phyloP scores from a whole-genome alignment of 2,113 vertebrate genomes.

The Thunnus thynnus region DNA sequence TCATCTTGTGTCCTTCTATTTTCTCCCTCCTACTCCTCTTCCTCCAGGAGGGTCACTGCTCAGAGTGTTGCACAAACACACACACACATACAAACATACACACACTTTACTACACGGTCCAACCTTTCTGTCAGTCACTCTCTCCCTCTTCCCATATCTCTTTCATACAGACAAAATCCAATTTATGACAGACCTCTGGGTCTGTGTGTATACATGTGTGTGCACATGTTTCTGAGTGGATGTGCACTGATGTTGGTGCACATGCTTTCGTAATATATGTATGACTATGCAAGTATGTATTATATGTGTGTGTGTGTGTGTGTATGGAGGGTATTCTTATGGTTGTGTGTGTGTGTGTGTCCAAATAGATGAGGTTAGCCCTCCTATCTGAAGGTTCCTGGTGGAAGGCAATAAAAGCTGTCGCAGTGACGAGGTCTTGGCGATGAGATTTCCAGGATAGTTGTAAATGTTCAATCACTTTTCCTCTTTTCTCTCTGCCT shows the following conservation, averaged over 20 bases:
- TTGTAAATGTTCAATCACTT: conserved; percentile 82
- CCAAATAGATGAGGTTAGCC: conserved; percentile 75
- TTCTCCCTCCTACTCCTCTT: background rate
- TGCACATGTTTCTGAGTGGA: background rate
- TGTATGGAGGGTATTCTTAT: conserved; percentile 1
- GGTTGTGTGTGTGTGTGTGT: conserved; percentile 50
- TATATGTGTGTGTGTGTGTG: conserved; percentile 67
- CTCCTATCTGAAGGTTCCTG: conserved; percentile 72
- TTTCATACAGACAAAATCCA: conserved; percentile 68
- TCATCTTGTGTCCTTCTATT: conserved; percentile 27
- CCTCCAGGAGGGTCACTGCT: conserved; percentile 18
- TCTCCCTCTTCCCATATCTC: conserved; percentile 32
- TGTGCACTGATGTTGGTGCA: conserved; percentile 46
- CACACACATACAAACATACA: conserved; percentile 17
- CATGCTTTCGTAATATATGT: conserved; percentile 26
- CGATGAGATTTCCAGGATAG: conserved; percentile 77
- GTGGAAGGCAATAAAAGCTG: conserved; percentile 83
- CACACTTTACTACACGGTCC: conserved; percentile 37
- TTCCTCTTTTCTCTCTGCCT: conserved; percentile 44
- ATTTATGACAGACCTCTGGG: conserved; percentile 61
- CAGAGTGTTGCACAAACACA: background rate
- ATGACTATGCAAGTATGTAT: conserved; percentile 16
- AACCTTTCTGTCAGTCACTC: conserved; percentile 28
- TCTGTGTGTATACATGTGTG: background rate
- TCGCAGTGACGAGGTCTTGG: conserved; percentile 62